A percentile compares a stretch with the other conserved stretches of the same genome.
Conservation (phyloP, 1,140 invertebrate species). For the Magallana angulata region DNA sequence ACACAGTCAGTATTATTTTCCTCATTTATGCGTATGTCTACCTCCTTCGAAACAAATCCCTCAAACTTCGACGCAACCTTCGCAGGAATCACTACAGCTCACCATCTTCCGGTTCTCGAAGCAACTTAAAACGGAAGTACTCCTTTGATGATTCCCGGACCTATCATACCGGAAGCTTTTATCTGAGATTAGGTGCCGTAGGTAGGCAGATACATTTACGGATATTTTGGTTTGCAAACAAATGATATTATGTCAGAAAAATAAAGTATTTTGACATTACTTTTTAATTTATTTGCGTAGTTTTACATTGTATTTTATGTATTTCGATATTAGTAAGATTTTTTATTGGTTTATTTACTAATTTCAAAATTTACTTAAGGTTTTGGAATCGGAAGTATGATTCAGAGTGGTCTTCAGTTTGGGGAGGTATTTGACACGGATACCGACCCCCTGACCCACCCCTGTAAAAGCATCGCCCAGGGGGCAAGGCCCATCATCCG, state of each 20-base stretch:
- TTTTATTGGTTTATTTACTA: no score
- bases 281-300: no score
- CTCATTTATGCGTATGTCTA: slow-evolving; percentile 97
- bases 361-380: slow-evolving; percentile 82
- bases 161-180: slow-evolving; percentile 89
- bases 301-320: no score
- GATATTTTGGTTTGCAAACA: not conserved
- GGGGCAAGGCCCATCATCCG: slow-evolving; percentile 95
- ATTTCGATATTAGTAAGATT: no score
- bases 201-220: slow-evolving; percentile 83
- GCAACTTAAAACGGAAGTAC: slow-evolving; percentile 43
- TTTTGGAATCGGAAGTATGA: slow-evolving; percentile 97
- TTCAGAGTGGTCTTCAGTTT: slow-evolving; percentile 91
- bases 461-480: slow-evolving; percentile 90
- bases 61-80: slow-evolving; percentile 41
- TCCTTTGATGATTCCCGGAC: slow-evolving; percentile 58
- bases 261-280: no score
- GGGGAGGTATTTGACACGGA: slow-evolving; percentile 66
- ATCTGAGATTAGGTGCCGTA: slow-evolving; percentile 95
- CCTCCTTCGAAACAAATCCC: slow-evolving; percentile 83
- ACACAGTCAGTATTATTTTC: slow-evolving; percentile 95
- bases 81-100: slow-evolving; percentile 13
- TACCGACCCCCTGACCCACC: slow-evolving; percentile 14
- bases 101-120: slow-evolving; percentile 15
- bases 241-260: no score